Base-by-base conservation (phyloP, 2,888 invertebrate genomes). In the Leptopilina myrica region DNA sequence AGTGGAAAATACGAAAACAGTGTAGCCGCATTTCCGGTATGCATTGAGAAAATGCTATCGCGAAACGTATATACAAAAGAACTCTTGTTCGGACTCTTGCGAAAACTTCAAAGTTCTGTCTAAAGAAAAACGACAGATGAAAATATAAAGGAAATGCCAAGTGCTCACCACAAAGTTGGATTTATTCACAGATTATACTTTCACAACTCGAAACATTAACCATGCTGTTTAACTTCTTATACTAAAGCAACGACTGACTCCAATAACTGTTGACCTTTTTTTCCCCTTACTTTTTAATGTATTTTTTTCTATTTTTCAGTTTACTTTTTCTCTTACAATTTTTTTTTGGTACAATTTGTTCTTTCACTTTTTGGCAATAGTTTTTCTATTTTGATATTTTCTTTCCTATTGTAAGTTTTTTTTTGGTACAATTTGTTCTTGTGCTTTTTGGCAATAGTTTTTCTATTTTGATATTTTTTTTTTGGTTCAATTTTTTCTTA, bases 1-100 rank as follows among this genome's bases (percentile, higher is more conserved):
- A 73, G 73, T 73, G 56, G 73, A 56, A 73, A 73, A 73, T 73
- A 73, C 56, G 73, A 56, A 73, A 73, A 73, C 56, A 73, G 73
- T 73, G 73, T 40, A 56, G 53, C 73, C n/a, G 56, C 56, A 73
- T 73, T 73, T 73, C 53, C 56, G 53, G 11, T 33, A 56, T 56
- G 73, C 73, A 73, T 73, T 73, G 56, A 15, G 33, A 73, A 20
- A 20, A 56, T 73, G 73, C 33, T 56, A 12, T n/a, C 26, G 33
- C 4, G 49, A 49, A 33, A 73, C 20, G 5, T 9, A 7, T 33
- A n/a, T 49, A 73, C 73, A 73, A 73, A 73, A 33, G 40, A 73
- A 73, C 73, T 26, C 53, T 73, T 73, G n/a, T 56, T 73, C 56
- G 73, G 56, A 8, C 73, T 73, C 53, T 73, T 53, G 73, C 33